Conservation (phyloP, 1,140 invertebrate species). For the Coenobita brevimanus region DNA sequence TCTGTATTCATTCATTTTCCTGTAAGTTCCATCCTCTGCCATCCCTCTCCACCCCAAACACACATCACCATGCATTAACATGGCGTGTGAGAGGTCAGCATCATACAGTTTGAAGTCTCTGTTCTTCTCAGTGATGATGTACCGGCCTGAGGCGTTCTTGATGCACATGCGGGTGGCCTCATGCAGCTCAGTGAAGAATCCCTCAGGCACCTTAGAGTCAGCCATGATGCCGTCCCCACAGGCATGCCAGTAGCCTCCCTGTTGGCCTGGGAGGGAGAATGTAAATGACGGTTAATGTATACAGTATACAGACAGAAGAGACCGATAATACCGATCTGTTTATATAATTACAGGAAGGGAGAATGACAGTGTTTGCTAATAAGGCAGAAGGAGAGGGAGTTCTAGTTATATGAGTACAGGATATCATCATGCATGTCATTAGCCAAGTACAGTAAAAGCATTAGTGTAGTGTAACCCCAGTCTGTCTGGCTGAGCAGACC, state of each 20-base stretch:
- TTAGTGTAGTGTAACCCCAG: no score
- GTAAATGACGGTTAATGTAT: no score
- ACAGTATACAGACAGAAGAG: no score
- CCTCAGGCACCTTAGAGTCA: constrained; percentile 88
- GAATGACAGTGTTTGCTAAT: background rate
- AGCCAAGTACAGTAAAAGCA: no score
- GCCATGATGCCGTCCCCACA: constrained; percentile 90
- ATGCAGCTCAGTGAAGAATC: constrained; percentile 92
- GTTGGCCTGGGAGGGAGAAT: constrained; percentile 81
- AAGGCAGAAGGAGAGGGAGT: no score
- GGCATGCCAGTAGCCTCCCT: constrained; percentile 94
- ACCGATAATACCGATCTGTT: no score
- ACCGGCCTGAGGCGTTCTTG: constrained; percentile 84
- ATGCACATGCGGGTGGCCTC: constrained; percentile 93
- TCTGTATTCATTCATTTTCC: no score
- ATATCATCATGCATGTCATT: background rate
- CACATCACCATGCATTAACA: constrained; percentile 94
- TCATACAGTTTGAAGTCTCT: constrained; percentile 90
- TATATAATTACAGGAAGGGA: no score
- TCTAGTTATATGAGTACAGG: background rate
- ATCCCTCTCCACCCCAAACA: no score
- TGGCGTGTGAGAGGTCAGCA: constrained; percentile 84
- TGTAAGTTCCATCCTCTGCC: no score
- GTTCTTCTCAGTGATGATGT: constrained; percentile 94
- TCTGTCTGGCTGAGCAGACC: no score